Evolutionary conservation across 2,113 vertebrate species (phyloP).

Genomic region (Arizona elegans): DNA sequence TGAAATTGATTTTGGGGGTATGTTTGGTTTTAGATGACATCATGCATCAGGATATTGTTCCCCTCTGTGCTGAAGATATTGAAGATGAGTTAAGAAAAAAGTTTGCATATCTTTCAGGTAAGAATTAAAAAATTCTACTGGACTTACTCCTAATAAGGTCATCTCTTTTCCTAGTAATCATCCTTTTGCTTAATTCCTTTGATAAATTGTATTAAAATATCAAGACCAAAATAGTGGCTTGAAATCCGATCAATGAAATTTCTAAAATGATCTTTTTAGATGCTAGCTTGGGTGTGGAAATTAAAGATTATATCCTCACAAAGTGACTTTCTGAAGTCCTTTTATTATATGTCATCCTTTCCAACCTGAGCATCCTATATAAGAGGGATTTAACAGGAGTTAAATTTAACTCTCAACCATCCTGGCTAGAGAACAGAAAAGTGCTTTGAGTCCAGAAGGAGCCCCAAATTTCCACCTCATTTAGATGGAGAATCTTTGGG

Average conservation of each 20-base stretch:
- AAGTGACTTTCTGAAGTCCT: neutral
- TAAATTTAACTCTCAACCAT: neutral
- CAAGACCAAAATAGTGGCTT: neutral
- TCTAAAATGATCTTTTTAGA: neutral
- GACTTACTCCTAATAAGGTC: fast-evolving
- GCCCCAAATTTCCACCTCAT: neutral
- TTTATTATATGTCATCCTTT: no score
- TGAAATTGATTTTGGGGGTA: conserved; percentile 7
- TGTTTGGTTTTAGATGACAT: conserved; percentile 83
- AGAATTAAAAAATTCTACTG: conserved; percentile 11
- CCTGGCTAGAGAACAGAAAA: neutral
- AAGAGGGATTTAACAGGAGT: neutral
- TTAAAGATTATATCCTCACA: neutral
- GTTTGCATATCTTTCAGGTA: conserved; percentile 94
- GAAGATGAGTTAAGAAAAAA: conserved; percentile 87
- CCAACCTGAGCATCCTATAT: neutral
- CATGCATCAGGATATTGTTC: conserved; percentile 91
- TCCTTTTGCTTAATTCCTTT: neutral
- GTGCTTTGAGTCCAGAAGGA: neutral
- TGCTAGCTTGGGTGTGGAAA: neutral
- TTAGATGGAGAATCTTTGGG: neutral
- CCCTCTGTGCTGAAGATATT: conserved; percentile 88
- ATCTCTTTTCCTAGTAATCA: neutral
- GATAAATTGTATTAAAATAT: neutral
- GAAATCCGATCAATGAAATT: neutral